Evolutionary conservation across 2,888 invertebrate genomes (phyloP).

Genomic region (Dromius quadrimaculatus): DNA sequence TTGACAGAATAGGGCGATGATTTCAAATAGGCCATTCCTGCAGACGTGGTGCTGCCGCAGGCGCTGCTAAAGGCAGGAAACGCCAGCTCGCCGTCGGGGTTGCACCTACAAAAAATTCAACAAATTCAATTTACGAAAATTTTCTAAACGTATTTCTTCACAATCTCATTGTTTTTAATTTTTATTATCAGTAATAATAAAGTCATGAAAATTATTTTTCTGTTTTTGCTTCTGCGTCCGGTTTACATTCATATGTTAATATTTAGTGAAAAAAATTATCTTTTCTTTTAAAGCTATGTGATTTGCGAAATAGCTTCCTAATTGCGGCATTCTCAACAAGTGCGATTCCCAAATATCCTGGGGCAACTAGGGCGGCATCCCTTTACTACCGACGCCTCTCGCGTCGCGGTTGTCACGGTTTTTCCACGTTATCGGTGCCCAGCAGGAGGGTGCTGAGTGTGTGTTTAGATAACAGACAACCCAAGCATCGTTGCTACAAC

Average conservation of each 20-base stretch:
- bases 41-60: conserved; percentile 69
- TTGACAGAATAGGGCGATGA: conserved; percentile 72
- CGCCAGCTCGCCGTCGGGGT: conserved; percentile 71
- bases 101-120: conserved; percentile 70
- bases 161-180: too few relatives aligned
- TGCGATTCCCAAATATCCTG: conserved; percentile 26
- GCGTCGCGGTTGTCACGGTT: background rate
- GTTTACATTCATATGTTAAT: too few relatives aligned
- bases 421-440: conserved; percentile 36
- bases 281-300: too few relatives aligned
- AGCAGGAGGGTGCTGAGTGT: conserved; percentile 29
- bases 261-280: too few relatives aligned
- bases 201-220: too few relatives aligned
- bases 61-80: conserved; percentile 72
- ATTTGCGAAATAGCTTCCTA: too few relatives aligned
- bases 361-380: conserved; percentile 11
- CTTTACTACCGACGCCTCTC: conserved; percentile 9
- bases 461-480: conserved; percentile 44
- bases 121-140: too few relatives aligned
- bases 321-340: too few relatives aligned
- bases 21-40: conserved; percentile 72
- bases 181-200: too few relatives aligned
- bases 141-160: too few relatives aligned
- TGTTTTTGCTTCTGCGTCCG: too few relatives aligned
- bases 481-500: conserved; percentile 19